phyloP scores from a whole-genome alignment of 1,140 invertebrate genomes.

The Cyphomyrmex costatus region DNA sequence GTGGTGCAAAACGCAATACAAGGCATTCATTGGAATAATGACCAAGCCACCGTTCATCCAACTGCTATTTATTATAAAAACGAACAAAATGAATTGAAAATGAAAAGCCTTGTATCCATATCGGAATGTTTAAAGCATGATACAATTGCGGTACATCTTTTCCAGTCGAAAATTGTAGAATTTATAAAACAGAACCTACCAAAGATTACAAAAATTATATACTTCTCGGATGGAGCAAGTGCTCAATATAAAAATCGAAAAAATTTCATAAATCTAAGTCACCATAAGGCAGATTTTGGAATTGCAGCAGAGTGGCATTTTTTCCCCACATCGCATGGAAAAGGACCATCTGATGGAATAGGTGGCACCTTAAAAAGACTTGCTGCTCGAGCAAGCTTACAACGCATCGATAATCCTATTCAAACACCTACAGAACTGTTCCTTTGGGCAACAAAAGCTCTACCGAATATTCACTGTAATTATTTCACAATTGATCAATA shows the following conservation, averaged over 20 bases:
- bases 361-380: neutral
- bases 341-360: neutral
- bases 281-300: no score
- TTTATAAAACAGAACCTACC: neutral
- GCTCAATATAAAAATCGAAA: no score
- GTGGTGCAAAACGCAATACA: neutral
- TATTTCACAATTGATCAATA: no score
- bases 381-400: neutral
- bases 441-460: no score
- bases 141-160: neutral
- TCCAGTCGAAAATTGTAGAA: neutral
- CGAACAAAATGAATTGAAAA: no score
- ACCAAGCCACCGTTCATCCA: neutral
- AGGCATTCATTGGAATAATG: neutral
- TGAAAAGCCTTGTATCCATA: no score
- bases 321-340: no score
- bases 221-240: no score
- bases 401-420: neutral
- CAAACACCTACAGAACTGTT: neutral
- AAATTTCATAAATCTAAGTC: no score
- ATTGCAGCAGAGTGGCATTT: no score
- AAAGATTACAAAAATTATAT: neutral
- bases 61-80: neutral
- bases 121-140: neutral
- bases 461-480: no score